Evolutionary conservation across 2,888 invertebrate genomes (phyloP), one percentile per base, ranked within the genome.

Genomic region (Lissocephala sabroskyi): DNA sequence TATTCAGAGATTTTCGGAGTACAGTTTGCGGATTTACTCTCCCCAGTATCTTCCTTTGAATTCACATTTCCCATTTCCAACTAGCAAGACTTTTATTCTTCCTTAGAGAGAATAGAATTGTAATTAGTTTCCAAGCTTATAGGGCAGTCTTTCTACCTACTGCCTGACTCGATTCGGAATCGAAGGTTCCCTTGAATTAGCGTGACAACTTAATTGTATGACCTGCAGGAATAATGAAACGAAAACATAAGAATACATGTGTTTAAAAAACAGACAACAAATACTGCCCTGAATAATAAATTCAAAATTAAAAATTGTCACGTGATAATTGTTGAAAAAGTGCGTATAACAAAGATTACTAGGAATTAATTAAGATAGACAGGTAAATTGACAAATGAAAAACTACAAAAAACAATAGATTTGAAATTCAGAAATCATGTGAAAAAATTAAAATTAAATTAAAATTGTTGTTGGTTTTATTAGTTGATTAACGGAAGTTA

Each of bases 281-380:
- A 53, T 48, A 74, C 65, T 61, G 71, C 66, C 64, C 63, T 61
- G 61, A 65, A 74, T 68, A 77, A 63, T 63, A 60, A 74, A 74
- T 62, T 70, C 54, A 63, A 70, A 57, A 52, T 52, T 49, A 57
- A 70, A n/a, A 77, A 73, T 74, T 76, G 77, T 73, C 77, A 73
- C 70, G 71, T 73, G 71, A 70, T 73, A 74, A 71, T 77, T 77
- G 71, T 77, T 77, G 45, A 39, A 52, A 29, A 51, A 49, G 62
- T 52, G 53, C 36, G 49, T 64, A 63, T 47, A 49, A 50, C 56
- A 62, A 64, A 52, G 59, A 59, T n/a, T n/a, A 57, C 56, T 59
- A 71, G 71, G 54, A 49, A 64, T 64, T 71, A 75, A 68, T 75
- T 75, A 75, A 66, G 75, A 45, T 71, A 71, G 66, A 57, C 71